Percentiles rank a stretch among this genome's conserved stretches.
phyloP scores from a whole-genome alignment of 2,888 invertebrate genomes.

The Bombylius major region DNA sequence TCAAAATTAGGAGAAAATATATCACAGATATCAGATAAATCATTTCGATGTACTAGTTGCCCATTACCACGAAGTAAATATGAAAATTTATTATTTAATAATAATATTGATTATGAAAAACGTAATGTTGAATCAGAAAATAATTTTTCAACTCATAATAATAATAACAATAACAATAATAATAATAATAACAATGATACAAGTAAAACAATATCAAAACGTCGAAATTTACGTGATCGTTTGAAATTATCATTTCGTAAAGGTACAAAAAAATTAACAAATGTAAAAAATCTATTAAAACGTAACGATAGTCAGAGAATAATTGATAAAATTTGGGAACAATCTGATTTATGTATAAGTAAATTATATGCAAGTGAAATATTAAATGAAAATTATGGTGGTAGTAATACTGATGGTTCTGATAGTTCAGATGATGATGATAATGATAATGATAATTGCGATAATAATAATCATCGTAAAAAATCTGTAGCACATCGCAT shows the following conservation, averaged over 20 bases:
- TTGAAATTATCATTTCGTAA: constrained; percentile 30
- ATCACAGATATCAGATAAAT: not conserved
- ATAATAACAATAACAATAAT: not conserved
- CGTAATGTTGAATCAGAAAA: not conserved
- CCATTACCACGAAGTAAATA: not conserved
- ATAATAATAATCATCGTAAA: not conserved
- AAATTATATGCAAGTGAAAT: not conserved
- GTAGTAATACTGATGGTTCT: too few species aligned
- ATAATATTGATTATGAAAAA: not conserved
- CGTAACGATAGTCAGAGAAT: not conserved
- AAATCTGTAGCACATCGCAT: constrained; percentile 29
- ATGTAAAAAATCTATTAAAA: constrained; percentile 20
- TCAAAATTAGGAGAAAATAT: not conserved
- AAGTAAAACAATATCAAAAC: constrained; percentile 18
- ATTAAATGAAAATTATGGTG: not conserved
- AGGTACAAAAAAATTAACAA: constrained; percentile 25
- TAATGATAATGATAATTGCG: too few species aligned
- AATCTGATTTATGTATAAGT: constrained; percentile 1
- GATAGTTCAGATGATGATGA: too few species aligned
- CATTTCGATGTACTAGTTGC: not conserved
- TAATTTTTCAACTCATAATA: not conserved
- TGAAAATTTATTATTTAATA: not conserved
- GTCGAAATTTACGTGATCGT: constrained; percentile 26
- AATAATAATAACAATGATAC: not conserved
- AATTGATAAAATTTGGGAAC: constrained; percentile 3